Conservation (phyloP, 2,113 vertebrate species). For the Ceyx melanurus region DNA sequence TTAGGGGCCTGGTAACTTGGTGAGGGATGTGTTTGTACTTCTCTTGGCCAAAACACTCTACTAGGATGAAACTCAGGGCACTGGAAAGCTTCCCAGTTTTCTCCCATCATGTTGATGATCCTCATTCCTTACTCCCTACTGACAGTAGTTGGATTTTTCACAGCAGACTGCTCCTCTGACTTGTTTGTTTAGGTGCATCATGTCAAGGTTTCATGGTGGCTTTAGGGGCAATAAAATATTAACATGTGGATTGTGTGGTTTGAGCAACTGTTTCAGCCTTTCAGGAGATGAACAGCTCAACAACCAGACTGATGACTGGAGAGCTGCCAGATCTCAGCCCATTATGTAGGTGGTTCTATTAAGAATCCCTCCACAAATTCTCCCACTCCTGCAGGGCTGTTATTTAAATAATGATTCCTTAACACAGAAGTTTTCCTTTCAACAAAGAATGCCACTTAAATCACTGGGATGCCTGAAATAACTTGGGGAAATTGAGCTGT, state of each 20-base stretch:
- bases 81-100: not conserved
- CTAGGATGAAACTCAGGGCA: not conserved
- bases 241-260: not conserved
- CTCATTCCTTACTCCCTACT: not conserved
- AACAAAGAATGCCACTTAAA: not conserved
- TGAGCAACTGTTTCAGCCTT: not conserved
- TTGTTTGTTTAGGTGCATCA: not conserved
- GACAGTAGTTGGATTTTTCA: not conserved
- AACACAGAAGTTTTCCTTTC: not conserved
- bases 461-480: not conserved
- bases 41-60: not conserved
- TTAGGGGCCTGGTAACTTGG: not conserved
- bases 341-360: not conserved
- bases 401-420: not conserved
- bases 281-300: not conserved
- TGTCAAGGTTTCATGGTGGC: not conserved
- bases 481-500: not conserved
- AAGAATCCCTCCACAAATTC: not conserved
- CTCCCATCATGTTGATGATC: not conserved
- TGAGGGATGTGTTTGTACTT: not conserved
- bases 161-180: not conserved
- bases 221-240: not conserved
- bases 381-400: not conserved
- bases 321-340: not conserved
- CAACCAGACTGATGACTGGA: not conserved